These are phyloP conservation scores for Diarsia mendica DNA, from an alignment of 2,888 invertebrate genomes.

Conservation along the genomic window DNA sequence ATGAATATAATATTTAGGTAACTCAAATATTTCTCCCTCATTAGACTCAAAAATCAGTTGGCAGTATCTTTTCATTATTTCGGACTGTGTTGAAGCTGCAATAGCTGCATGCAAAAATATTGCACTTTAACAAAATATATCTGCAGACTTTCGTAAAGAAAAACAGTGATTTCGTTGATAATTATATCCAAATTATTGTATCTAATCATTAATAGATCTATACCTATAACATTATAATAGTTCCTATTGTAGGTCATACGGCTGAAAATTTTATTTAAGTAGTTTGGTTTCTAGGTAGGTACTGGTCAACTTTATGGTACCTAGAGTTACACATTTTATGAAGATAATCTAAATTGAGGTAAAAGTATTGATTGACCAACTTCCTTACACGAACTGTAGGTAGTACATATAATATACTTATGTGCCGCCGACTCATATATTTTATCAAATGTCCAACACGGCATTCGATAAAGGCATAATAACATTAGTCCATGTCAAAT, in stretches of 20 bases:
- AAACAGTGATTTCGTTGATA: background rate
- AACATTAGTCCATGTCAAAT: constrained; percentile 23
- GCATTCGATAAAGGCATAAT: background rate
- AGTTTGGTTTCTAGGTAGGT: background rate
- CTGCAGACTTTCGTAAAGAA: background rate
- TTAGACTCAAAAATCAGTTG: too few relatives aligned
- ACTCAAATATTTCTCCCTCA: too few relatives aligned
- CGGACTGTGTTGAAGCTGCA: background rate
- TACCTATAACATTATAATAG: background rate
- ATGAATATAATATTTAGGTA: too few relatives aligned
- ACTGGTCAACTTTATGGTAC: background rate
- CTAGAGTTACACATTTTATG: background rate
- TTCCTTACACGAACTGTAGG: background rate
- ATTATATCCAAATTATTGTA: background rate
- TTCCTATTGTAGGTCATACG: background rate
- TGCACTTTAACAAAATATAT: background rate
- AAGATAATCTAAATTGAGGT: constrained; percentile 44
- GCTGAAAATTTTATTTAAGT: constrained; percentile 22
- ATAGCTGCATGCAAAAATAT: background rate
- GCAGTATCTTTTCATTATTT: background rate
- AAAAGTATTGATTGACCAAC: constrained; percentile 49
- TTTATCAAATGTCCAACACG: background rate
- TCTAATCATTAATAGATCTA: background rate
- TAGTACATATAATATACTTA: constrained; percentile 9
- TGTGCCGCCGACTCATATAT: background rate